Evolutionary conservation across 2,888 invertebrate genomes (phyloP), one percentile per base, ranked within the genome.

Genomic region (Sesia apiformis): DNA sequence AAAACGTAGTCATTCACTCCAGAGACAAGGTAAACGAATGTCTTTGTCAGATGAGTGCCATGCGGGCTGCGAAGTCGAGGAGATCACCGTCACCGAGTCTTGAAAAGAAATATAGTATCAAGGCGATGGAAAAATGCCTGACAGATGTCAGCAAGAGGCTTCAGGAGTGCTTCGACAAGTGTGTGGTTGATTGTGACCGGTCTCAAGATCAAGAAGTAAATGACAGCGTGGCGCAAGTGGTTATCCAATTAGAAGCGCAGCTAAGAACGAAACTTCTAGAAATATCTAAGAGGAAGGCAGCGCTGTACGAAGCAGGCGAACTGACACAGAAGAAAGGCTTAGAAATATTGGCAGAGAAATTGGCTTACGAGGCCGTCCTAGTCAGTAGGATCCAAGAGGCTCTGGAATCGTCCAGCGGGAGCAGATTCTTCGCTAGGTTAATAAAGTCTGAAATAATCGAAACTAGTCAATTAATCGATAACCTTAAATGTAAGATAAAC

Each of bases 361-460:
- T 96, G 38, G 95, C 96, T 0, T 95, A 93, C 74, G 95, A 96
- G 81, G 93, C 94, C 56, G 93, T 95, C 39, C 90, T 94, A 56
- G 91, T 94, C 57, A 91, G 92, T 59, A 90, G 93, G 67, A 91
- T 94, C 60, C 92, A 93, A 63, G 93, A 94, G 74, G 93, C 94
- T 52, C 85, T 94, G 53, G 87, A 90, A 56, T 89, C 91, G 49
- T 90, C 91, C 38, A 90, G 91, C 64, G 91, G 91, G 59, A 90
- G 90, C 62, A 81, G 90, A 62, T 84, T 91, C 62, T 91, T 92
- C 66, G 91, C 92, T 60, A 82, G 93, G 55, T 90, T 93, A 67
- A 91, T 93, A 53, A 90, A 91, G 70, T 92, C 93, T 71, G 94
- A 94, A 89, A 91, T 94, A 66, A 90, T 92, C 65, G 94, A 95